phyloP scores from a whole-genome alignment of 2,888 invertebrate species.

The Heliothis peltigera region DNA sequence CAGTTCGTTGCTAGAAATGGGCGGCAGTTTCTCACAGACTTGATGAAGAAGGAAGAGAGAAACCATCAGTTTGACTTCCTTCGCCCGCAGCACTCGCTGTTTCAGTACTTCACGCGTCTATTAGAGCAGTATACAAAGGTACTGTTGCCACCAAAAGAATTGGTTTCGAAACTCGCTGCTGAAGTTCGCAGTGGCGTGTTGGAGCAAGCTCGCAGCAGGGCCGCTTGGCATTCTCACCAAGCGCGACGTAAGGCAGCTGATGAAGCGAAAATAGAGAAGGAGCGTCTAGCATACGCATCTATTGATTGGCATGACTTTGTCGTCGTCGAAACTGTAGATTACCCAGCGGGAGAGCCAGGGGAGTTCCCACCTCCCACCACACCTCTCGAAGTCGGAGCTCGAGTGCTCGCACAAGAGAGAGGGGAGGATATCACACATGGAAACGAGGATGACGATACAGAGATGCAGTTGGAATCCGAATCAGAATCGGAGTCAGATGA shows the following conservation, averaged over 20 bases:
- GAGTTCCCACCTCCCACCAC: constrained; percentile 99
- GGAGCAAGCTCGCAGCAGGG: constrained; percentile 97
- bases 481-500: constrained; percentile 90
- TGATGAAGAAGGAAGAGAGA: constrained; percentile 99
- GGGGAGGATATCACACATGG: constrained; percentile 91
- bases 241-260: constrained; percentile 97
- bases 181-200: constrained; percentile 93
- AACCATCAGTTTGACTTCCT: constrained; percentile 99
- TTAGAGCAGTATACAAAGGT: constrained; percentile 99
- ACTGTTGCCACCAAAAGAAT: constrained; percentile 97
- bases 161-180: constrained; percentile 93
- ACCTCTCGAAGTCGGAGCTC: constrained; percentile 98
- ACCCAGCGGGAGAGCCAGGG: constrained; percentile 98
- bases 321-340: constrained; percentile 99
- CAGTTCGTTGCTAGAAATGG: constrained; percentile 99
- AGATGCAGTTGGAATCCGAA: constrained; percentile 97
- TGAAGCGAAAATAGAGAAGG: constrained; percentile 98
- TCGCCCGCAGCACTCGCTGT: constrained; percentile 99
- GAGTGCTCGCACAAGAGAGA: constrained; percentile 95
- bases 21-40: constrained; percentile 98
- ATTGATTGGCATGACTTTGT: constrained; percentile 99
- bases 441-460: constrained; percentile 93
- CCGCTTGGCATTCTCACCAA: constrained; percentile 99
- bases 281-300: constrained; percentile 98
- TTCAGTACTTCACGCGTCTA: constrained; percentile 99